phyloP scores from a whole-genome alignment of 2,113 vertebrate genomes.

The Calonectris borealis region DNA sequence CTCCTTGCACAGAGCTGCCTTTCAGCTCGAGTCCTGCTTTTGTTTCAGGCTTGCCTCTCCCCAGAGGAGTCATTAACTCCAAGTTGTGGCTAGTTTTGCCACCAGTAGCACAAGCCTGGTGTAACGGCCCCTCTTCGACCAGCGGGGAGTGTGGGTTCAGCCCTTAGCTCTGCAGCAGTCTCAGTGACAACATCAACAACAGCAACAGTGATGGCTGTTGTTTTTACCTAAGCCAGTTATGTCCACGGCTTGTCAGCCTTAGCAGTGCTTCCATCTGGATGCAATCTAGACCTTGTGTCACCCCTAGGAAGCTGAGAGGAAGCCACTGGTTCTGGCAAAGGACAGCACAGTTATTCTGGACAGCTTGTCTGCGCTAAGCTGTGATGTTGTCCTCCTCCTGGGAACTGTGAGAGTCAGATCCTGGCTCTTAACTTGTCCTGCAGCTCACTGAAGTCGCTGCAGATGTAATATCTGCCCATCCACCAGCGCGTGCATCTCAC shows the following conservation, averaged over 20 bases:
- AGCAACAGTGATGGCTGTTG: not conserved
- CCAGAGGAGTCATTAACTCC: not conserved
- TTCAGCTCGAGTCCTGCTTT: not conserved
- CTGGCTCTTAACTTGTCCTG: not conserved
- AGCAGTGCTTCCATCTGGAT: not conserved
- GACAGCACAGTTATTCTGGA: not conserved
- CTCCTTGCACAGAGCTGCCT: not conserved
- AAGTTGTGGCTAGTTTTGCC: not conserved
- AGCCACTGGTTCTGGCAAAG: not conserved
- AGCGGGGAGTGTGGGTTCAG: not conserved
- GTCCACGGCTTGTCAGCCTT: not conserved
- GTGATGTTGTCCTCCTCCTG: not conserved
- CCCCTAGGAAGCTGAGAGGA: not conserved
- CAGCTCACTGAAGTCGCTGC: not conserved
- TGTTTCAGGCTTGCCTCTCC: not conserved
- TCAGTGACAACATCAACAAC: not conserved
- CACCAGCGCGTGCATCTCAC: not conserved
- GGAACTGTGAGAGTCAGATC: not conserved
- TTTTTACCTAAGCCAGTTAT: not conserved
- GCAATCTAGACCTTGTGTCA: not conserved
- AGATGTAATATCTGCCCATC: not conserved
- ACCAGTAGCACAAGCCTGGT: not conserved
- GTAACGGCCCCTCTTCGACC: not conserved
- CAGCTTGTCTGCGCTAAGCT: not conserved
- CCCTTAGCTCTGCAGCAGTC: not conserved